These are phyloP conservation scores for Batillaria attramentaria DNA, from an alignment of 1,140 invertebrate genomes.

Conservation along the genomic window DNA sequence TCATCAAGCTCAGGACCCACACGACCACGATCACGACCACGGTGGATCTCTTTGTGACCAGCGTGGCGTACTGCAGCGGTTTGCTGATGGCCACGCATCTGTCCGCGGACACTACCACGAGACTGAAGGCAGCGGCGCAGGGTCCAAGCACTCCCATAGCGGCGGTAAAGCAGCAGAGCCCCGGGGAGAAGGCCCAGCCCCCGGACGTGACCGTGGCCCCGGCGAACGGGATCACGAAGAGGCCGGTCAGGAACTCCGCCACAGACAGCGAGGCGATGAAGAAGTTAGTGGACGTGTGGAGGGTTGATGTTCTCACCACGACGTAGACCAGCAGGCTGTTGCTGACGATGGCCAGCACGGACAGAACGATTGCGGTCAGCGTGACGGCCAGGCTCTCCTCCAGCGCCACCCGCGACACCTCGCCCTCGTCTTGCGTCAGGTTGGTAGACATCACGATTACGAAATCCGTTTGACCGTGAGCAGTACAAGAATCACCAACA, in stretches of 20 bases:
- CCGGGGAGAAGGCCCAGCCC: constrained; percentile 27
- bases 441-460: constrained; percentile 3
- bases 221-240: constrained; percentile 40
- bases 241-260: constrained; percentile 34
- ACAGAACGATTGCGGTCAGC: constrained; percentile 26
- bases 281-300: constrained; percentile 48
- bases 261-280: constrained; percentile 44
- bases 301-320: constrained; percentile 30
- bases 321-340: constrained; percentile 42
- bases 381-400: constrained; percentile 23
- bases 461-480: constrained; percentile 25
- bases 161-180: constrained; percentile 31
- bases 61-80: constrained; percentile 43
- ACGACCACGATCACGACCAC: constrained; percentile 18
- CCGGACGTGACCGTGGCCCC: constrained; percentile 8
- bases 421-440: neutral
- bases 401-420: neutral
- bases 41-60: constrained; percentile 29
- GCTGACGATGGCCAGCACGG: constrained; percentile 33
- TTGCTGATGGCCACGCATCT: constrained; percentile 42
- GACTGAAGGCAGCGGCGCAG: constrained; percentile 34
- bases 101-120: constrained; percentile 43
- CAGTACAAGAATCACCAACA: constrained; percentile 30
- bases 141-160: constrained; percentile 36
- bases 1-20: constrained; percentile 32